Evolutionary conservation across 2,113 vertebrate genomes (phyloP).

Genomic region (Lethenteron camtschaticum): DNA sequence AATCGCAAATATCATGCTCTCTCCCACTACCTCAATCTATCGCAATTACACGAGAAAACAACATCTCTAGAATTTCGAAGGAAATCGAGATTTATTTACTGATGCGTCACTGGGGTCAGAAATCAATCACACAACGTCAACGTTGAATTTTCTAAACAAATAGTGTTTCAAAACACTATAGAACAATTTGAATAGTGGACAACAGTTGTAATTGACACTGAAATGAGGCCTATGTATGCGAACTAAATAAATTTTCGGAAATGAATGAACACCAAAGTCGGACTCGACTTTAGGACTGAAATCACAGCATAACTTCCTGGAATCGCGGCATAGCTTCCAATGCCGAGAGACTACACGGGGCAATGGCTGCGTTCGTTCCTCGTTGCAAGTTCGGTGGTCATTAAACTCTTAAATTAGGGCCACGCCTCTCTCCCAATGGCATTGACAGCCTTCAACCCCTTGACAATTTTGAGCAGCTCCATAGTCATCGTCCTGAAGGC

Average conservation of each 20-base stretch:
- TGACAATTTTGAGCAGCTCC: conserved; percentile 7
- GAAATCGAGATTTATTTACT: conserved; percentile 3
- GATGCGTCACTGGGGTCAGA: background rate
- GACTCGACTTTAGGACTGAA: background rate
- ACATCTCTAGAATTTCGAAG: background rate
- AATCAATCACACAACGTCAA: background rate
- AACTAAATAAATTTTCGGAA: background rate
- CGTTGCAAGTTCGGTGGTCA: conserved; percentile 7
- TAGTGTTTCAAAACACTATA: background rate
- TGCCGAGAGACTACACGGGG: conserved; percentile 2
- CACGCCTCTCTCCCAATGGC: background rate
- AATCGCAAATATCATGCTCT: background rate
- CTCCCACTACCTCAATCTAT: background rate
- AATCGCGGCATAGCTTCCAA: background rate
- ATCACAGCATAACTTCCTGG: background rate
- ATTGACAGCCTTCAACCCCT: conserved; percentile 4
- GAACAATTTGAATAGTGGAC: background rate
- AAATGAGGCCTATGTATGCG: background rate
- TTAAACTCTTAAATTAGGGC: conserved; percentile 7
- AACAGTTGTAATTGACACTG: background rate
- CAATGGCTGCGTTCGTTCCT: conserved; percentile 2
- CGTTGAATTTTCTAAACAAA: background rate
- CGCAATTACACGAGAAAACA: conserved; percentile 1
- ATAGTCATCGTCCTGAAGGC: conserved; percentile 6
- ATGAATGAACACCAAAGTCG: background rate